phyloP scores from a whole-genome alignment of 2,888 invertebrate genomes.

The Tipula vernalis region DNA sequence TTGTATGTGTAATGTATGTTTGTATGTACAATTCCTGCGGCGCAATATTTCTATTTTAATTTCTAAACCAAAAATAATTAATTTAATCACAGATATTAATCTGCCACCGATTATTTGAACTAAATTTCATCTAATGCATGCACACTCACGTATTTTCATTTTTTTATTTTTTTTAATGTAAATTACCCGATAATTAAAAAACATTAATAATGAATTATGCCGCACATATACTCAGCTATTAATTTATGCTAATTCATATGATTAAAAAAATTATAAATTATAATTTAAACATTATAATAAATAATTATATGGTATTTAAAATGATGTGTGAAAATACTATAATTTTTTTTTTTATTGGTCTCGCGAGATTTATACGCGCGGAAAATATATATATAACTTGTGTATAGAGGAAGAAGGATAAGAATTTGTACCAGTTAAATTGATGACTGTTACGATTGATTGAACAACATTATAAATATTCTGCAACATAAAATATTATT shows the following conservation, averaged over 20 bases:
- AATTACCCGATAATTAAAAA: neutral
- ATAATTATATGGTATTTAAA: neutral
- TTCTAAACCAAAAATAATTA: neutral
- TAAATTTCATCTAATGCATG: neutral
- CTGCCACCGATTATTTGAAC: neutral
- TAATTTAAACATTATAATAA: neutral
- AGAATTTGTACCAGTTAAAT: neutral
- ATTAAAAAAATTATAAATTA: neutral
- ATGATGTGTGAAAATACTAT: neutral
- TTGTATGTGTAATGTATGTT: neutral
- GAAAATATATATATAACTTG: neutral
- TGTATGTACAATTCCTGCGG: neutral
- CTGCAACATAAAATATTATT: neutral
- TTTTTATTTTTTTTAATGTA: neutral
- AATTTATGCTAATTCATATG: neutral
- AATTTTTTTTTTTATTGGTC: neutral
- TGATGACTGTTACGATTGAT: neutral
- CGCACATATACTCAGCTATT: neutral
- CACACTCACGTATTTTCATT: neutral
- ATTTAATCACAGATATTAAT: neutral
- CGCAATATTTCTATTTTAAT: neutral
- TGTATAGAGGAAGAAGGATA: neutral
- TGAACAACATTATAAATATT: neutral
- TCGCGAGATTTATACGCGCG: too few species aligned
- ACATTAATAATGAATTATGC: neutral